Base-by-base conservation (phyloP, 2,113 vertebrate genomes). In the Apteryx owenii region DNA sequence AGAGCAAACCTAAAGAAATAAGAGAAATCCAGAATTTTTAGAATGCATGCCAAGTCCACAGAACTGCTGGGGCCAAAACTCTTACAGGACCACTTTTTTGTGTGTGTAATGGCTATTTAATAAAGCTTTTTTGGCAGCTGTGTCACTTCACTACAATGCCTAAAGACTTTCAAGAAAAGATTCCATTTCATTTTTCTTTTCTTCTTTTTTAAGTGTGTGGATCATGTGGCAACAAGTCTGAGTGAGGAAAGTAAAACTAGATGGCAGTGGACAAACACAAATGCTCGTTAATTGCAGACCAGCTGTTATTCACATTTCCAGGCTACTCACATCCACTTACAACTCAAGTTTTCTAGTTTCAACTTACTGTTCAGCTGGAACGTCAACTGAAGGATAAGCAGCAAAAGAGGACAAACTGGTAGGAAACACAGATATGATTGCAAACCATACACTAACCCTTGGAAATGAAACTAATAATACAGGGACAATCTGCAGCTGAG, bases 61-160 rank as follows among this genome's bases (percentile, higher is more conserved):
- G 90, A 94, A n/a, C 40, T 72, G 66, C 42, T 89, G 56, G 56
- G 88, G 82, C 73, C 80, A 90, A 96, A 61, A 64, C 28, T 61
- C 40, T 95, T 81, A 72, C 64, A 90, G 89, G 81, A 82, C 75
- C 11, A 62, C 84, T 91, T 56, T 77, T 88, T 96, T 79, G 46
- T 88, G 64, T 89, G 20, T 94, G 85, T 90, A 96, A 90, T 96
- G 60, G 54, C 68, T 70, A 90, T 96, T 97, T 96, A 90, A 96
- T 90, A 93, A 90, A 81, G 38, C 11, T 81, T 82, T 92, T 58
- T 96, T 95, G 94, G 88, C 90, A 89, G 68, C 53, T 84, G 84
- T 14, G 11, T 81, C 25, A 81, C 29, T 92, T 92, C 65, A 56
- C 28, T 71, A 72, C 23, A 72, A 16, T 29, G 94, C 69, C 72